Base-by-base conservation (phyloP, 2,797 vertebrate genomes). In the Cercopithecus hamlyni region DNA sequence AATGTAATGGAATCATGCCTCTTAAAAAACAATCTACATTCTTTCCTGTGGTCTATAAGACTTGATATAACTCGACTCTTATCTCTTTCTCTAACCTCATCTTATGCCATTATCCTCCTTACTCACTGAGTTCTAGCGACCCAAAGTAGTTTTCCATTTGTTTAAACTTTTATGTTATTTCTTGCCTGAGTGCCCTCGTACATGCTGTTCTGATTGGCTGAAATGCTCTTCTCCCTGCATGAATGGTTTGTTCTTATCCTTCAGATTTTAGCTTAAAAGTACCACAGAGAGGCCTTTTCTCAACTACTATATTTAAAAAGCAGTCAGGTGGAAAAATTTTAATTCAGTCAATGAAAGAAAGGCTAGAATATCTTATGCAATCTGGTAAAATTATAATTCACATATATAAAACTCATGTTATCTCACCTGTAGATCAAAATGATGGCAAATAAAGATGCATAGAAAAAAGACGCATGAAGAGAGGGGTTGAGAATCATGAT, bases 311-410 rank as follows among this genome's bases (percentile, higher is more conserved):
- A 75, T 89, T 91, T 93, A 67, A 90, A 80, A 91, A 93, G 80
- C 8, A 36, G 33, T 83, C 39, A 90, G 27, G 26, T 79, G 22
- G 45, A 90, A 92, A 82, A 50, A 4, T 93, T 73, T 92, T 79
- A 86, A 90, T 41, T 55, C 9, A 33, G n/a, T 93, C 5, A 48
- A 45, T 52, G 14, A 43, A 86, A 75, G 36, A 92, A 79, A 88
- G 33, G 39, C 10, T n/a, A 64, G 7, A 72, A 45, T 5, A 57
- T 84, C n/a, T 96, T 70, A 33, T 88, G 17, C 84, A 55, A 88
- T 77, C 84, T 79, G n/a, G 7, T 30, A 79, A 82, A 94, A 80
- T 83, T 76, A 83, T 39, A 93, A 93, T 88, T 93, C 80, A 96
- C 14, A 90, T 70, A 88, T 48, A 50, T 61, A 92, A 96, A 97